Evolutionary conservation across 2,888 invertebrate species (phyloP), one percentile per base, ranked within the genome.

Genomic region (Bellardia bayeri): DNA sequence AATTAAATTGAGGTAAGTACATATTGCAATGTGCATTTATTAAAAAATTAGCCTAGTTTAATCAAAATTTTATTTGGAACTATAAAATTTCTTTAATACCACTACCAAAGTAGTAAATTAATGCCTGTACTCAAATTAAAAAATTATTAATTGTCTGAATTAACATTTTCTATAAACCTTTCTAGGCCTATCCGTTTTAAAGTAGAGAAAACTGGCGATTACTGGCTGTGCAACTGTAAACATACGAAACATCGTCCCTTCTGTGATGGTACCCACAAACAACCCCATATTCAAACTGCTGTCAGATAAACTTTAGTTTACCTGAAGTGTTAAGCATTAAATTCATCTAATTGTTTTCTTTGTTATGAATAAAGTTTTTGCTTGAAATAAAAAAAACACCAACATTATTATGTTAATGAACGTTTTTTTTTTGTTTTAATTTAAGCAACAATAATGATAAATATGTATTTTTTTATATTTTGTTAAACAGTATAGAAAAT

Each of bases 151-250:
- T 23, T 23, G 23, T 23, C 14, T 37, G 5, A 14, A 37, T 58
- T 23, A 23, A 13, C 2, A 56, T 2, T 16, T 45, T 40, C 14
- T 5, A 2, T 56, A 9, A 54, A 9, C 14, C 8, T 6, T 84
- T 85, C 61, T 93, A 96, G 96, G 89, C 99, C 99, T 0, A 94
- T 99, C 5, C 94, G 95, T 85, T 99, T 99, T 92, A 94, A 95
- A 89, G 98, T 99, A 2, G 96, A 96, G 72, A 97, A 98, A 94
- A 96, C 97, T 0, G 98, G 97, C 90, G 97, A 98, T 23, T 99
- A 98, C 92, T 98, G 98, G 97, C 94, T 99, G n/a, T 99, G 99
- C 93, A 98, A 98, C 92, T 99, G 99, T 93, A 99, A 99, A 94
- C 99, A 99, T 92, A 98, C 99, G 0, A 95, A 95, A 71, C 97